Conservation (phyloP, 2,113 vertebrate genomes). For the Echinops telfairi region DNA sequence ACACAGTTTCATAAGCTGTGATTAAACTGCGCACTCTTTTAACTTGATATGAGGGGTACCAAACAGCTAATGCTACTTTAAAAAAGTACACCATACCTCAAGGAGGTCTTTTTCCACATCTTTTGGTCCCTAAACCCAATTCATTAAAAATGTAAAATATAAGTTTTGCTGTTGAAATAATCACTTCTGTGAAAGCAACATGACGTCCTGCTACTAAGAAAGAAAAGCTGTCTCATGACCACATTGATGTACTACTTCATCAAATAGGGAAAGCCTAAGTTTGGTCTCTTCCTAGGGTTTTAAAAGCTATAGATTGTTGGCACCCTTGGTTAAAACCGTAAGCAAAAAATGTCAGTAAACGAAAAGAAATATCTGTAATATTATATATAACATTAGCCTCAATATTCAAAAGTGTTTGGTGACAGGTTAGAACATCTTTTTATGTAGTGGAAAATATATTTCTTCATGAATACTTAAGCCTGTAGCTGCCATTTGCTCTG, state of each 20-base stretch:
- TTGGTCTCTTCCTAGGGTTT: neutral
- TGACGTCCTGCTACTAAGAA: neutral
- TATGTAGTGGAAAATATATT: constrained; percentile 35
- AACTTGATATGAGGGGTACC: neutral
- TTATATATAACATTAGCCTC: no score
- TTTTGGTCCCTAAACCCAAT: constrained; percentile 2
- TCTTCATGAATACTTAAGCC: constrained; percentile 59
- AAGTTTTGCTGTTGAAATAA: constrained; percentile 2
- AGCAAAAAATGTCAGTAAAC: neutral
- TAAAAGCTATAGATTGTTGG: neutral
- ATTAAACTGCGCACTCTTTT: neutral
- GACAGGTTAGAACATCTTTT: constrained; percentile 56
- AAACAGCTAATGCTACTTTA: no score
- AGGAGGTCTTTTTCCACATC: constrained; percentile 21
- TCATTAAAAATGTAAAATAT: constrained; percentile 13
- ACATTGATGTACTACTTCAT: neutral
- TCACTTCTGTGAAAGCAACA: constrained; percentile 5
- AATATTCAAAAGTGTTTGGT: neutral
- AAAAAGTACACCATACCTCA: neutral
- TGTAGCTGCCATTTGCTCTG: constrained; percentile 46
- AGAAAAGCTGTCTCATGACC: constrained; percentile 14
- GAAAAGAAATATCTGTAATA: no score
- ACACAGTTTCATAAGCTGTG: no score
- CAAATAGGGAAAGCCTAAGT: neutral
- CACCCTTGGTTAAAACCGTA: constrained; percentile 6